A percentile compares a stretch with the other conserved stretches of the same genome.
Evolutionary conservation across 2,113 vertebrate genomes (phyloP).

Genomic region (Perccottus glenii): DNA sequence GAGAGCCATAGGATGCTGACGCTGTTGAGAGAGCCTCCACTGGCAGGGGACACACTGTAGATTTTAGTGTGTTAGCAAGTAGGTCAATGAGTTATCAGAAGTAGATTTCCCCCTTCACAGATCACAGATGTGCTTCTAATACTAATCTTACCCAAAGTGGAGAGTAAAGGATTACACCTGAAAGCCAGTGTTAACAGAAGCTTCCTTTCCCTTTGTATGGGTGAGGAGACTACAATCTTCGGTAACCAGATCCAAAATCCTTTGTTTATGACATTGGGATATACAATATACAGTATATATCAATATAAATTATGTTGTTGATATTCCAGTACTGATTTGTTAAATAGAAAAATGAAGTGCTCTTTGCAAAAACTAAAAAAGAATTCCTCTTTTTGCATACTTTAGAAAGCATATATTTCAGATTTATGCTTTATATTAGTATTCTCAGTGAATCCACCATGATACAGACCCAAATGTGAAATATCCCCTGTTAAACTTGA

Average conservation of each 20-base stretch:
- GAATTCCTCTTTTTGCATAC: neutral
- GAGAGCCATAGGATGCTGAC: conserved; percentile 49
- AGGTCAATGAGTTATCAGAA: conserved; percentile 52
- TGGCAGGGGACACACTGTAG: conserved; percentile 43
- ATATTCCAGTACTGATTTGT: too few relatives aligned
- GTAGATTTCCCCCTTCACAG: conserved; percentile 19
- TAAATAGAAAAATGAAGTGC: neutral
- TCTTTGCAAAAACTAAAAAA: neutral
- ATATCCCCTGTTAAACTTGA: neutral
- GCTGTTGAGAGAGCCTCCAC: conserved; percentile 48
- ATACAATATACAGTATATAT: too few relatives aligned
- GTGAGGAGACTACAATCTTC: too few relatives aligned
- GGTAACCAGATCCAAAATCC: too few relatives aligned
- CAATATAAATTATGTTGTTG: too few relatives aligned
- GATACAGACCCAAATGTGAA: neutral
- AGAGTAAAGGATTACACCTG: conserved; percentile 5
- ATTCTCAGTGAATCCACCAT: conserved; percentile 1
- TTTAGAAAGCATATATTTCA: neutral
- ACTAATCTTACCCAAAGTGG: conserved; percentile 14
- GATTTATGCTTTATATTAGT: neutral
- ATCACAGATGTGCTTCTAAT: conserved; percentile 14
- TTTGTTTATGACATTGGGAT: too few relatives aligned
- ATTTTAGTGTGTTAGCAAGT: conserved; percentile 43
- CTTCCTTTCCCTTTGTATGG: neutral
- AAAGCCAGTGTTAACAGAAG: conserved; percentile 6